These are phyloP conservation scores for Vireo altiloquus DNA, from an alignment of 2,113 vertebrate genomes.

Conservation along the genomic window DNA sequence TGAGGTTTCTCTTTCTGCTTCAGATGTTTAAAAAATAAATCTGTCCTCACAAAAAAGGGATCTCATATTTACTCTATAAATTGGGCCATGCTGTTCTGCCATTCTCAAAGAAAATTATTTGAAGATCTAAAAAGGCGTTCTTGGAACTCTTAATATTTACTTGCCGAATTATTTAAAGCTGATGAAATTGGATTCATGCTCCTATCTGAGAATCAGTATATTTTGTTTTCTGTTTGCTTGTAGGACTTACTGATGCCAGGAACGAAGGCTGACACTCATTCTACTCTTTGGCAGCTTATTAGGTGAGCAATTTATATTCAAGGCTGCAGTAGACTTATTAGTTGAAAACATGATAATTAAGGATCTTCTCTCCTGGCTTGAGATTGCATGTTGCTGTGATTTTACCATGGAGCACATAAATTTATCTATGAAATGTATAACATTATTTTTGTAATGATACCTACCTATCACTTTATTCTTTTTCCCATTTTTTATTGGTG, in stretches of 20 bases:
- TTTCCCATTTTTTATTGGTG: conserved; percentile 94
- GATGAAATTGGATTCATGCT: background rate
- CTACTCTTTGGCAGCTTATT: background rate
- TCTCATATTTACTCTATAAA: background rate
- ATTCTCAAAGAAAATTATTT: background rate
- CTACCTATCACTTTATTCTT: conserved; percentile 99
- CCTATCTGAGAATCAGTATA: background rate
- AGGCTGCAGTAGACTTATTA: background rate
- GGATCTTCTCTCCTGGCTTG: background rate
- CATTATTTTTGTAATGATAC: background rate
- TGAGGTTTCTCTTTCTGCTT: background rate
- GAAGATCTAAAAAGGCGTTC: background rate
- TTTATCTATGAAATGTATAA: background rate
- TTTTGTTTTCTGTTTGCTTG: background rate
- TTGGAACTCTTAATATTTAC: background rate
- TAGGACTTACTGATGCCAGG: background rate
- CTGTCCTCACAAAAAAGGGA: background rate
- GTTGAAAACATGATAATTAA: background rate
- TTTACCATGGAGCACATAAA: background rate
- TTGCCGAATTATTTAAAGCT: background rate
- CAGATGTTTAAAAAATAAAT: background rate
- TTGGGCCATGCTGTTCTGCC: background rate
- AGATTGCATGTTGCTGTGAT: background rate
- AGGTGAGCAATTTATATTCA: background rate
- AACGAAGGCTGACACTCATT: background rate